Conservation (phyloP, 1,140 invertebrate genomes). For the Bombus superbus region DNA sequence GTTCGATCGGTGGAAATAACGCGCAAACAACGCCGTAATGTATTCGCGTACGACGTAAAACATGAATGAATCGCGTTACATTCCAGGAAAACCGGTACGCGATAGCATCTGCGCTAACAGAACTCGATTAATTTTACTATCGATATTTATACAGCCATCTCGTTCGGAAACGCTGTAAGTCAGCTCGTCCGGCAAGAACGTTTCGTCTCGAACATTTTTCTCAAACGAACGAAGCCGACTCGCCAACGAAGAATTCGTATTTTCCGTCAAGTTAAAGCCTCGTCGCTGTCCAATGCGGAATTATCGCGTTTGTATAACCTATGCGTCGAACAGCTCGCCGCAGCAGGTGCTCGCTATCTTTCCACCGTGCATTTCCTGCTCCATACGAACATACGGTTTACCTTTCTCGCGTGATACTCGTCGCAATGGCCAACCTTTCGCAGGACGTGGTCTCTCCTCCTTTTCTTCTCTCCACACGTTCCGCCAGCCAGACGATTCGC, state of each 20-base stretch:
- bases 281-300: background rate
- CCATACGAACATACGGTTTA: background rate
- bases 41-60: conserved; percentile 12
- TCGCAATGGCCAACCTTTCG: no score
- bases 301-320: conserved; percentile 21
- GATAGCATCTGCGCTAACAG: conserved; percentile 22
- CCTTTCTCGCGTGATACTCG: conserved; percentile 16
- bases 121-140: conserved; percentile 32
- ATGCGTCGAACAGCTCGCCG: conserved; percentile 4
- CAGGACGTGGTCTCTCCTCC: no score
- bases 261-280: background rate
- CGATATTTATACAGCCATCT: conserved; percentile 13
- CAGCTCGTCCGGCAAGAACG: background rate
- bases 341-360: conserved; percentile 15
- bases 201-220: background rate
- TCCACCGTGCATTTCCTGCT: conserved; percentile 1
- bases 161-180: background rate
- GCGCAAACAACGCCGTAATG: background rate
- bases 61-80: conserved; percentile 31
- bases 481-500: background rate
- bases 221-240: background rate
- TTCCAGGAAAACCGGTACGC: conserved; percentile 31
- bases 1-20: conserved; percentile 2
- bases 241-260: background rate
- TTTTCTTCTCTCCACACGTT: background rate